phyloP scores from a whole-genome alignment of 2,888 invertebrate genomes.

The Odontothrips loti region DNA sequence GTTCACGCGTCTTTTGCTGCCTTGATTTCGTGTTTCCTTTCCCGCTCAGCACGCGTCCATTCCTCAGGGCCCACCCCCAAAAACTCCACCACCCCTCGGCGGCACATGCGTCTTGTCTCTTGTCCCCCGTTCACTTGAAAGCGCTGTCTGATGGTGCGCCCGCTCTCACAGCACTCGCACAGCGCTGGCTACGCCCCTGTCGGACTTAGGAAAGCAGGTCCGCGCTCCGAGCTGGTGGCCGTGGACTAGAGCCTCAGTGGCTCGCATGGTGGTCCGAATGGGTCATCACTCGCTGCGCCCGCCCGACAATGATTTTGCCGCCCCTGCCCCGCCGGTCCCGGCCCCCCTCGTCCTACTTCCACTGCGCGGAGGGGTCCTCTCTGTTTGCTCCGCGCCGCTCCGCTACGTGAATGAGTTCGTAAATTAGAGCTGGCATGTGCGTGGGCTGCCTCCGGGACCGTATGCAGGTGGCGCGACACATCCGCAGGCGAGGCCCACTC shows the following conservation, averaged over 20 bases:
- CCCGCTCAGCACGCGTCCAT: too few relatives aligned
- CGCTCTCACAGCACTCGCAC: too few relatives aligned
- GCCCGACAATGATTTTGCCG: not conserved
- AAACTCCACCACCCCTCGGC: too few relatives aligned
- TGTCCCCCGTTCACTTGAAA: not conserved
- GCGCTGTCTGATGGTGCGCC: not conserved
- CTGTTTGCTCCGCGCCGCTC: not conserved
- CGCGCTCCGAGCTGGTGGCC: too few relatives aligned
- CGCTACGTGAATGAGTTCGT: not conserved
- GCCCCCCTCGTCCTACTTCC: too few relatives aligned
- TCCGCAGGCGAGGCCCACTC: not conserved
- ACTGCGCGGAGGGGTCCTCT: not conserved
- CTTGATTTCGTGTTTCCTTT: too few relatives aligned
- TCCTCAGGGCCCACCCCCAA: too few relatives aligned
- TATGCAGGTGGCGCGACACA: not conserved
- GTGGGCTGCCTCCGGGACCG: not conserved
- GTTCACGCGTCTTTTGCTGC: too few relatives aligned
- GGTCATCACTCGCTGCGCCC: not conserved
- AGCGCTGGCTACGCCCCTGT: too few relatives aligned
- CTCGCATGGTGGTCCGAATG: not conserved
- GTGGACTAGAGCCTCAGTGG: too few relatives aligned
- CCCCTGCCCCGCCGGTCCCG: not conserved
- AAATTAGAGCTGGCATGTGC: not conserved
- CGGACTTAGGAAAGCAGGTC: not conserved
- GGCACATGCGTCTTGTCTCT: too few relatives aligned